Percentiles rank a stretch among this genome's conserved stretches.
Conservation (phyloP, 37 sponge, comb jelly and placozoan genomes). For the Theonella swinhoei region DNA sequence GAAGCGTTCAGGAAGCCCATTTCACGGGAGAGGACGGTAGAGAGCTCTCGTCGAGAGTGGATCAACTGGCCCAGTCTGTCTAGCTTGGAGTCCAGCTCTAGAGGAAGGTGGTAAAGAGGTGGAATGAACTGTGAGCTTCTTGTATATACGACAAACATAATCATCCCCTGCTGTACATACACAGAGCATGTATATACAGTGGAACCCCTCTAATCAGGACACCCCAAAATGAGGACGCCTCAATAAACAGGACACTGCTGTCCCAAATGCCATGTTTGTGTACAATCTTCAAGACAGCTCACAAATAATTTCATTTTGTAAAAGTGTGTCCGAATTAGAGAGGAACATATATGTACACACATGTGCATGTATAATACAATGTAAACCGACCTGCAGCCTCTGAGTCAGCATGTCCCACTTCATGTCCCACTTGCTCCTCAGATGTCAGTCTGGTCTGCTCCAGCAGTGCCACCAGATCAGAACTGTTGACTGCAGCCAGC, state of each 20-base stretch:
- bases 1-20: slow-evolving; percentile 53
- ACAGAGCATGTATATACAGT: too few relatives aligned
- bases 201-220: too few relatives aligned
- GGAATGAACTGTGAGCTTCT: too few relatives aligned
- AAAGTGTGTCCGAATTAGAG: too few relatives aligned
- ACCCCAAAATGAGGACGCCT: too few relatives aligned
- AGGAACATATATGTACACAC: too few relatives aligned
- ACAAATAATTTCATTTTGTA: too few relatives aligned
- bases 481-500: slow-evolving; percentile 4
- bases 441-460: background rate
- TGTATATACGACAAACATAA: too few relatives aligned
- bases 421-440: background rate
- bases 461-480: slow-evolving; percentile 17
- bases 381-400: slow-evolving; percentile 14
- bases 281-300: too few relatives aligned
- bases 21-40: slow-evolving; percentile 43
- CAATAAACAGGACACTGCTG: too few relatives aligned
- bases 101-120: too few relatives aligned
- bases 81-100: slow-evolving; percentile 24
- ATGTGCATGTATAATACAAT: background rate
- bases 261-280: too few relatives aligned
- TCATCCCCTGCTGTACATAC: background rate
- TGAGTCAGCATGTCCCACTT: background rate
- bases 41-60: slow-evolving; percentile 40
- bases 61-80: slow-evolving; percentile 44